Percentiles rank a stretch among this genome's conserved stretches.
Conservation (phyloP, 2,888 invertebrate genomes). For the Meiosimyza decipiens region DNA sequence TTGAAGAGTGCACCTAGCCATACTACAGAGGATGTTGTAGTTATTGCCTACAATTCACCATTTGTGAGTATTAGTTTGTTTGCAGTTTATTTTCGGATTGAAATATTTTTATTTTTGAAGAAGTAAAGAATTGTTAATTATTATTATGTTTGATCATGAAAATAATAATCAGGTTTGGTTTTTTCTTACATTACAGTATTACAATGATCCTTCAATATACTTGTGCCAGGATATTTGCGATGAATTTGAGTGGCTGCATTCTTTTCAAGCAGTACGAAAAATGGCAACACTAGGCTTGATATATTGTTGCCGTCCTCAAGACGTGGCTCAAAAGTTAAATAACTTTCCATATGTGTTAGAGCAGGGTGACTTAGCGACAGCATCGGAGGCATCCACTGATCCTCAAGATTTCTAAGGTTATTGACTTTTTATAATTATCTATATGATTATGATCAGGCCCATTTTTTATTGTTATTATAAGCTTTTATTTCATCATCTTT, state of each 20-base stretch:
- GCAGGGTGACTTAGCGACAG: not conserved
- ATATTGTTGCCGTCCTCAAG: conserved; percentile 13
- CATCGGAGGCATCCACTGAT: too few relatives aligned
- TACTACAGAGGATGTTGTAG: conserved; percentile 10
- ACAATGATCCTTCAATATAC: not conserved
- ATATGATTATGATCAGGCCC: too few relatives aligned
- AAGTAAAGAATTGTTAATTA: too few relatives aligned
- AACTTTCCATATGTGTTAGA: conserved; percentile 6
- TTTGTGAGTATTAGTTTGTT: conserved; percentile 1
- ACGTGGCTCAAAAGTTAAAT: conserved; percentile 19
- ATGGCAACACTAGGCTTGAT: conserved; percentile 19
- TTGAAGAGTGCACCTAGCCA: not conserved
- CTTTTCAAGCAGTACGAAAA: not conserved
- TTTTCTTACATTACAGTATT: not conserved
- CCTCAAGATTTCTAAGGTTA: too few relatives aligned
- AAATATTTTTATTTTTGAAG: not conserved
- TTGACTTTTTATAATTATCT: too few relatives aligned
- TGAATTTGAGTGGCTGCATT: conserved; percentile 12
- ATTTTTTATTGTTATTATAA: too few relatives aligned
- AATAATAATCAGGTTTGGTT: not conserved
- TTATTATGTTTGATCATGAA: too few relatives aligned
- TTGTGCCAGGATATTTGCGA: conserved; percentile 19
- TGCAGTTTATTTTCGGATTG: not conserved
- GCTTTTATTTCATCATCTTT: too few relatives aligned
- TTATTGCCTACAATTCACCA: conserved; percentile 27